phyloP scores from a whole-genome alignment of 2,113 vertebrate genomes.

The Apodemus sylvaticus region DNA sequence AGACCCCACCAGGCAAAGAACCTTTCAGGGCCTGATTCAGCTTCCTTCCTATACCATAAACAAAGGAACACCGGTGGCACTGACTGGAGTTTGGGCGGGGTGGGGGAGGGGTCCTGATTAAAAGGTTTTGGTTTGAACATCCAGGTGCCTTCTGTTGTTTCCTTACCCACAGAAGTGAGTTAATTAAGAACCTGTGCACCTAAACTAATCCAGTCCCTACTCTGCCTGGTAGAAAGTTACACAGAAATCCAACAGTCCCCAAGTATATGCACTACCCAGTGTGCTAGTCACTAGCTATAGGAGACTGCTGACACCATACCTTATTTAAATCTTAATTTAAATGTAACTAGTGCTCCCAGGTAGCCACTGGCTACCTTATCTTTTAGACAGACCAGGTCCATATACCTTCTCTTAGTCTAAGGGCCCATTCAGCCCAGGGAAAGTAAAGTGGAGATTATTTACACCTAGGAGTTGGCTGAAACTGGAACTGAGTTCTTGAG shows the following conservation, averaged over 20 bases:
- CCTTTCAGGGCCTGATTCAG: background rate
- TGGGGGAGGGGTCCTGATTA: background rate
- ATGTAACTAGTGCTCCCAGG: background rate
- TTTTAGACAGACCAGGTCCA: background rate
- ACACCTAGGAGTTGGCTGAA: background rate
- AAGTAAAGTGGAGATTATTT: background rate
- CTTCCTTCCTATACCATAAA: background rate
- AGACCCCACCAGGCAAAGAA: background rate
- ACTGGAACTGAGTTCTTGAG: background rate
- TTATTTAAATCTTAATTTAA: constrained; percentile 25
- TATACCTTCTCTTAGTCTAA: background rate
- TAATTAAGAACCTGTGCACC: background rate
- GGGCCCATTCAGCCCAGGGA: background rate
- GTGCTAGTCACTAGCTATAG: accelerated
- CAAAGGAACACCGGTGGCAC: background rate
- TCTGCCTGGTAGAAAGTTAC: background rate
- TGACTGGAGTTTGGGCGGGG: background rate
- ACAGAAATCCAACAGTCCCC: accelerated
- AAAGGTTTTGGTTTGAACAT: background rate
- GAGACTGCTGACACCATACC: background rate
- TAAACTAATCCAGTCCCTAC: accelerated
- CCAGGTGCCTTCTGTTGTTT: background rate
- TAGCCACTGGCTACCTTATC: background rate
- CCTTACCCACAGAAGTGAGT: background rate
- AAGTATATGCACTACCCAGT: accelerated